These are phyloP conservation scores for Dascillus cervinus DNA, from an alignment of 2,888 invertebrate genomes.

Conservation along the genomic window DNA sequence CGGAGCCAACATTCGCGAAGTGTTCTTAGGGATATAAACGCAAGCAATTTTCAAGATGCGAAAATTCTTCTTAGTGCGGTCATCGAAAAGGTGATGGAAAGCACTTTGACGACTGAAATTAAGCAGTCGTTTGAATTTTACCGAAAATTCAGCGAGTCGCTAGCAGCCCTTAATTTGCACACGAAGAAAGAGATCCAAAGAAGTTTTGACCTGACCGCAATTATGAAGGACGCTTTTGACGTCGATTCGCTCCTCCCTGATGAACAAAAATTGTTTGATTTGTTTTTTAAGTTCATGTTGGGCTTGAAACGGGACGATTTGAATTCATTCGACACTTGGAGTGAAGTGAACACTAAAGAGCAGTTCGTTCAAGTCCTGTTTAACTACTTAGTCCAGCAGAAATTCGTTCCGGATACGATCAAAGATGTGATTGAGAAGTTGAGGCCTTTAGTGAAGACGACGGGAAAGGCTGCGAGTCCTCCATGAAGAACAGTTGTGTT, in stretches of 20 bases:
- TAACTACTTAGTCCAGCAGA: slow-evolving; percentile 8
- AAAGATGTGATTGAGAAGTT: slow-evolving; percentile 12
- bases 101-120: slow-evolving; percentile 3
- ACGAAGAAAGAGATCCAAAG: slow-evolving; percentile 19
- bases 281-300: slow-evolving; percentile 15
- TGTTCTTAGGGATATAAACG: slow-evolving; percentile 6
- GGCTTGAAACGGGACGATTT: slow-evolving; percentile 4
- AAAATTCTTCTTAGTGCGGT: background rate
- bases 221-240: slow-evolving; percentile 19
- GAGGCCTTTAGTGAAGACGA: slow-evolving; percentile 11
- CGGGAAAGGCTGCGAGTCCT: slow-evolving; percentile 15
- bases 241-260: slow-evolving; percentile 12
- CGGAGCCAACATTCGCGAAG: slow-evolving; percentile 5
- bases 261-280: slow-evolving; percentile 15
- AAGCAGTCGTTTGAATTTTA: slow-evolving; percentile 12
- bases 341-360: slow-evolving; percentile 17
- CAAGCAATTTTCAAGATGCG: slow-evolving; percentile 4
- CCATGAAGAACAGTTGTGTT: too few relatives aligned
- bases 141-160: slow-evolving; percentile 7
- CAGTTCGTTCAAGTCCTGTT: slow-evolving; percentile 17
- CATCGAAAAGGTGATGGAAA: slow-evolving; percentile 1
- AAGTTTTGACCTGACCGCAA: slow-evolving; percentile 19
- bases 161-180: slow-evolving; percentile 9
- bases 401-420: slow-evolving; percentile 9
- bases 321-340: slow-evolving; percentile 13